Percentiles rank a stretch among this genome's conserved stretches.
Evolutionary conservation across 2,888 invertebrate genomes (phyloP).

Genomic region (Operophtera brumata): DNA sequence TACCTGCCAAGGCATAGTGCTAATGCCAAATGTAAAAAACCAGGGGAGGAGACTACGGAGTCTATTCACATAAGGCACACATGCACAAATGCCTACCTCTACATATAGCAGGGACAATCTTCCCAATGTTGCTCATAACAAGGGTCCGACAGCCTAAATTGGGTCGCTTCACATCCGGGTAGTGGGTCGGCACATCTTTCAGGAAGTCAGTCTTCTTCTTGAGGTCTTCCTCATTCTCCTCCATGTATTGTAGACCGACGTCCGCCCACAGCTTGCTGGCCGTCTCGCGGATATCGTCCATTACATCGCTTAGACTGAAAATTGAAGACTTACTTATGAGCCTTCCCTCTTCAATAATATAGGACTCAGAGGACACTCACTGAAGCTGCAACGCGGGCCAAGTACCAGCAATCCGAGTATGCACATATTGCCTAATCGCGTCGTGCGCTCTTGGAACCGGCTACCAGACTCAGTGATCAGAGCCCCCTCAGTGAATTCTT

Average conservation of each 20-base stretch:
- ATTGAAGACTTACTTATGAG: neutral
- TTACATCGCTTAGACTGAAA: constrained; percentile 87
- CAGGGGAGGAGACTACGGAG: too few relatives aligned
- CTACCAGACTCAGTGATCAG: too few relatives aligned
- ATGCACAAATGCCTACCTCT: constrained; percentile 50
- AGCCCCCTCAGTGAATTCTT: too few relatives aligned
- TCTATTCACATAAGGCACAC: neutral
- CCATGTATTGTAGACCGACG: constrained; percentile 88
- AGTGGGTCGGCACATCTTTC: constrained; percentile 83
- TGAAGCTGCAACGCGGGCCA: too few relatives aligned
- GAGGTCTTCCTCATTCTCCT: constrained; percentile 93
- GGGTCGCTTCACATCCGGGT: constrained; percentile 89
- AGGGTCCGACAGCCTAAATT: constrained; percentile 92
- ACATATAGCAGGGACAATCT: constrained; percentile 85
- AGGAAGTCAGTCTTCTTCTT: constrained; percentile 91
- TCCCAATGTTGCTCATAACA: constrained; percentile 87
- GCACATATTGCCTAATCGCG: too few relatives aligned
- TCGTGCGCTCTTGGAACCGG: too few relatives aligned
- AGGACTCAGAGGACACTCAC: too few relatives aligned
- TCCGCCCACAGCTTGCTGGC: constrained; percentile 85
- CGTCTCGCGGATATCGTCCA: constrained; percentile 84
- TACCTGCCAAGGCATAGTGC: too few relatives aligned
- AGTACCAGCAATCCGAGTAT: too few relatives aligned
- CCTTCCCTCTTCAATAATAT: too few relatives aligned
- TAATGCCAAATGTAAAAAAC: too few relatives aligned